Base-by-base conservation (phyloP, 1,140 invertebrate genomes). In the Chironomus striatipennis region DNA sequence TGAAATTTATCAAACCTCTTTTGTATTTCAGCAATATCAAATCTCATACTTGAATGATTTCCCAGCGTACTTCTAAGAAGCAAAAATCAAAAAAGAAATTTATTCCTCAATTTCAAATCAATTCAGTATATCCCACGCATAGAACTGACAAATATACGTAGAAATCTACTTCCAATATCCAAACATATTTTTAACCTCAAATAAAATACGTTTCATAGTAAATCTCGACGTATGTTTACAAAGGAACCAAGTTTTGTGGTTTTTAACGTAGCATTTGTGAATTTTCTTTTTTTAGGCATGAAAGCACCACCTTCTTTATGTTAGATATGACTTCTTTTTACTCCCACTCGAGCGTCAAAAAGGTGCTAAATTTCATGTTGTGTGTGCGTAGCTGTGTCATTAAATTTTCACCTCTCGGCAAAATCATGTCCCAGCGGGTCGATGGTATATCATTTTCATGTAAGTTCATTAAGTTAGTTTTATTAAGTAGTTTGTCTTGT, bases 391-490 rank as follows among this genome's bases (percentile, higher is more conserved):
- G n/a, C 65, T 10, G 18, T 70, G 65, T 21, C 65, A 70, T 70
- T 70, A 70, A 70, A 70, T 20, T 70, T 70, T 21, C 65, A n/a
- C 47, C 47, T 57, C 47, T 12, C 47, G 47, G n/a, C n/a, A n/a
- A 57, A 57, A 57, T n/a, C 12, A 57, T 57, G 47, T 57, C 47
- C 47, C 47, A 57, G 47, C 47, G 47, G 47, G 47, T 57, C 47
- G 47, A 57, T 57, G 47, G 1, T 34, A 57, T 57, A 57, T n/a
- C 47, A 57, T 15, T 57, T 12, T 57, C 12, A 57, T n/a, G 47
- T 34, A 34, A 34, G 24, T 34, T 57, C 12, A 57, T n/a, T 57
- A 12, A 57, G 47, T 57, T 57, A 57, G 47, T n/a, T n/a, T 12
- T n/a, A n/a, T 57, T 57, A 57, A 57, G 47, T 57, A 57, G 47